Evolutionary conservation across 1,140 invertebrate genomes (phyloP), one percentile per base, ranked within the genome.

Genomic region (Drosophila bocqueti): DNA sequence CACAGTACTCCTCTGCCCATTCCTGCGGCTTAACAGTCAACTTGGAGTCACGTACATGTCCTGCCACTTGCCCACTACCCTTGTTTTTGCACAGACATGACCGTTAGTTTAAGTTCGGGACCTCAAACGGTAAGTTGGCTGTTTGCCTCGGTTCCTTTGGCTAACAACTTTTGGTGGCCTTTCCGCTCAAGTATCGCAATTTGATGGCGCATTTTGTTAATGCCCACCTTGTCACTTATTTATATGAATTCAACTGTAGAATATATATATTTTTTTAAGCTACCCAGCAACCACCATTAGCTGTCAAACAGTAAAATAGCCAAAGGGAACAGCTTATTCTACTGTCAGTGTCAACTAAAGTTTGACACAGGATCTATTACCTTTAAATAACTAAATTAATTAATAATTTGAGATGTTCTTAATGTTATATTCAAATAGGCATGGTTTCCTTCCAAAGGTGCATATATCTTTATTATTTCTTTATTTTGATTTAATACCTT

Each of bases 41-140:
- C 46, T 73, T 61, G 47, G 55, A 81, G 84, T 89, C 84, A 90
- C 84, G 84, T 87, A 78, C 69, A 69, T 80, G 61, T 81, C 72
- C 55, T 63, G 62, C 78, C 58, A 67, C 78, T 52, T 58, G 50
- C 50, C 63, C 65, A 34, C 49, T 34, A 42, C 16, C 38, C 52
- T 15, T 54, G 31, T 34, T 21, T 29, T 76, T 50, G 36, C 42
- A 26, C 38, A 31, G 67, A 73, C 73, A 79, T 45, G 45, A n/a
- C 18, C 47, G 31, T 49, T 57, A 73, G 58, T 47, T 40, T 46
- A 49, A 58, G 45, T 54, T 45, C 42, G 29, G 43, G 29, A 34
- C 5, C 46, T 55, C 57, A 46, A 55, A 46, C n/a, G n/a, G 29
- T 36, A 43, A 34, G 34, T 40, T 55, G 38, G 11, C 40, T 47